phyloP scores from a whole-genome alignment of 2,113 vertebrate genomes.

The Aspiorhynchus laticeps region DNA sequence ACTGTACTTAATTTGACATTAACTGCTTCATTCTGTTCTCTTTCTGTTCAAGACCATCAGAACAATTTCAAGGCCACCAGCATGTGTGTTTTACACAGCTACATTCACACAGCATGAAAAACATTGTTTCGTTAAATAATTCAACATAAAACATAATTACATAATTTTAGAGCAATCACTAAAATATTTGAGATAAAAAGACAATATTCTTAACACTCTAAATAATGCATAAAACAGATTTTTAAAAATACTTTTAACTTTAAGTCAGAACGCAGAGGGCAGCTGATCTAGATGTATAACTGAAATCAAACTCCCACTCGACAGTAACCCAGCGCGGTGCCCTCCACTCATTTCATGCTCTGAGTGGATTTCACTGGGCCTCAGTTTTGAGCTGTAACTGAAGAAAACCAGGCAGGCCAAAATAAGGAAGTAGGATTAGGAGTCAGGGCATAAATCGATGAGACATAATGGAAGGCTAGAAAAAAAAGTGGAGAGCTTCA shows the following conservation, averaged over 20 bases:
- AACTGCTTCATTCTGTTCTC: neutral
- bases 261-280: neutral
- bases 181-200: no score
- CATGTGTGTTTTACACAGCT: neutral
- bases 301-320: slow-evolving; percentile 9
- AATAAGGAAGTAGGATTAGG: slow-evolving; percentile 55
- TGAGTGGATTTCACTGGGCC: slow-evolving; percentile 55
- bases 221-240: neutral
- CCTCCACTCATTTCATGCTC: slow-evolving; percentile 56
- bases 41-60: neutral
- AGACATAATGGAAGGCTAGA: slow-evolving; percentile 49
- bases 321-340: slow-evolving; percentile 26
- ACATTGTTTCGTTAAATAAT: neutral
- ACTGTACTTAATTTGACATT: neutral
- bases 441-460: slow-evolving; percentile 55
- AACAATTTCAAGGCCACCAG: neutral
- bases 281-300: neutral
- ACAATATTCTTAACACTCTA: no score
- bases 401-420: slow-evolving; percentile 42
- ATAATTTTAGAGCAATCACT: neutral
- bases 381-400: slow-evolving; percentile 48
- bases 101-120: neutral
- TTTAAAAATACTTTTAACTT: neutral
- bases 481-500: slow-evolving; percentile 53
- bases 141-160: neutral